Base-by-base conservation (phyloP, 1,140 invertebrate genomes). In the Neodiprion fabricii region DNA sequence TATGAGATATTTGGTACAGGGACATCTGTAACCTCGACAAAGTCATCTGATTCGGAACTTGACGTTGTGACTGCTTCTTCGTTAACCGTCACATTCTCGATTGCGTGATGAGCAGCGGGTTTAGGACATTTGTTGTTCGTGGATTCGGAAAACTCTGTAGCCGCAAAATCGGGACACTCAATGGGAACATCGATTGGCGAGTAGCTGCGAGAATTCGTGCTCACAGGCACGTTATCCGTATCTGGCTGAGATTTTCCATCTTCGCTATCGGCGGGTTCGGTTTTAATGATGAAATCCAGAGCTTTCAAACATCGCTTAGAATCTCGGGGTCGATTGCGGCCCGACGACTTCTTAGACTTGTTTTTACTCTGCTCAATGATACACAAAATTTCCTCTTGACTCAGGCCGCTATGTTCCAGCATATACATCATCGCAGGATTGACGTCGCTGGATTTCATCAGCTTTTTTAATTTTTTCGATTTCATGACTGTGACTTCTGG, bases 331-430 rank as follows among this genome's bases (percentile, higher is more conserved):
- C 28, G 28, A 40, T 40, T 1, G 28, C 28, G 28, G 23, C 71
- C 68, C 70, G 40, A 61, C 40, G 74, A 80, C 4, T 73, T 48
- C 71, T 83, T 86, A 73, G 80, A 83, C 81, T 88, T 74, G 72
- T 76, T 65, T 77, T 82, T 83, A 89, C 91, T 90, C 80, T 91
- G 87, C 77, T 91, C 87, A 50, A 96, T 85, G 49, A 91, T 71
- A 11, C 81, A 61, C 0, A 89, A 71, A 17, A 91, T 94, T 82
- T 94, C 91, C 77, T 91, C 91, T 74, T 93, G 90, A 17, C 94
- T 92, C 76, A 95, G 90, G 53, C 92, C 93, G 82, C 91, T 94
- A 78, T 95, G 92, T 81, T 95, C 94, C 79, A 92, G 89, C 90
- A 95, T 94, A 76, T 94, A 94, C 40, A 86, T 87, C 61, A 91